Base-by-base conservation (phyloP, 1,140 invertebrate species). In the Nasonia giraulti region DNA sequence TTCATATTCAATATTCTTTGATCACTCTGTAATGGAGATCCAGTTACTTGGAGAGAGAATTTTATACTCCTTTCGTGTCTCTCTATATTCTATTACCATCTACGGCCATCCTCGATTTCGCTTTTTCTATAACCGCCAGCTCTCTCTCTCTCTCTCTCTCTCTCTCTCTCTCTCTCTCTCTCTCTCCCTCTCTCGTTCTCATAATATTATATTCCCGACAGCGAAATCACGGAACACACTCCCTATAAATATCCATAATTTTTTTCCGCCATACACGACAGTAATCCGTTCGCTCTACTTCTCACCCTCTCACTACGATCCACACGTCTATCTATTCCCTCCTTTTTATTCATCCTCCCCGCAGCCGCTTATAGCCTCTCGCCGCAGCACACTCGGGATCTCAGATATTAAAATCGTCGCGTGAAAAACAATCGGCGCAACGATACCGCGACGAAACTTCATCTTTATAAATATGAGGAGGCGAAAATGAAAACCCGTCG, bases 1-100 rank as follows among this genome's bases (percentile, higher is more conserved):
- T 66, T 83, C 71, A 83, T 82, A 82, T 83, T 83, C 37, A 76
- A 76, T 83, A 76, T 83, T 66, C 50, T 76, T 76, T 83, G 73
- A 76, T 83, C 73, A 44, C 73, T 71, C 31, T 68, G 55, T 76
- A 66, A 83, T 83, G 73, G 37, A 66, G 47, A 82, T 82, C 47
- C 20, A 37, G 80, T 75, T 82, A 82, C 17, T 82, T 75, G 71
- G 17, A 75, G 17, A 71, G 17, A 37, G 74, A 10, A 20, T n/a
- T 68, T 68, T 69, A 68, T 69, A 20, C 23, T 2, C 31, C 33
- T 44, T 68, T 69, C 62, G 76, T 33, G 20, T 78, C 76, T 78
- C 27, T 2, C 27, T 27, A 27, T 27, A 50, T 62, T 55, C 31
- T 37, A 62, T 55, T 66, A n/a, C 31, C 44, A 62, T 78, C 76